A percentile compares a stretch with the other conserved stretches of the same genome.
These are phyloP conservation scores for Drosophila siamana DNA, from an alignment of 2,888 invertebrate genomes.

Conservation along the genomic window DNA sequence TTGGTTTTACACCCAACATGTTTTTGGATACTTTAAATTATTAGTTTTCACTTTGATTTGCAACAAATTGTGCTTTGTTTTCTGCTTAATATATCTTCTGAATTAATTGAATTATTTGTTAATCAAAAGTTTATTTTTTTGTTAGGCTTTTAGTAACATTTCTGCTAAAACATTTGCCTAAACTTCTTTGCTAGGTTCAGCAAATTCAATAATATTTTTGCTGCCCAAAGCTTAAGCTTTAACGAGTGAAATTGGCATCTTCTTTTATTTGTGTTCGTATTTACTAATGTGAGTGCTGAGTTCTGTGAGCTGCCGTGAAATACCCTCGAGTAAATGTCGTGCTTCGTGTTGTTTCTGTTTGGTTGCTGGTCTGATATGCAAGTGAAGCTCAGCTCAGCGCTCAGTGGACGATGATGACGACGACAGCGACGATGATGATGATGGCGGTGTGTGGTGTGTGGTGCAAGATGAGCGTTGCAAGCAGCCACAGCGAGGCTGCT, in stretches of 20 bases:
- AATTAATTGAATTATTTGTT: too few species aligned
- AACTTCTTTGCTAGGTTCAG: too few species aligned
- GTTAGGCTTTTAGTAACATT: too few species aligned
- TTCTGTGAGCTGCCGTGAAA: neutral
- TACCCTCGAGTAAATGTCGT: slow-evolving; percentile 22
- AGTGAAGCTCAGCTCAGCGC: neutral
- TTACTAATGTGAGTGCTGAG: neutral
- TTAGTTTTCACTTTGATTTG: too few species aligned
- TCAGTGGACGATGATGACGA: neutral
- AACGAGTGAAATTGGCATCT: neutral
- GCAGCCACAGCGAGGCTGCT: neutral
- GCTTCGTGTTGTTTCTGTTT: neutral
- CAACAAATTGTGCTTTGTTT: too few species aligned
- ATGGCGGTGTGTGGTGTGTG: neutral
- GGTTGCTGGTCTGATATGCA: slow-evolving; percentile 13
- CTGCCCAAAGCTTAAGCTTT: too few species aligned
- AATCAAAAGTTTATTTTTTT: too few species aligned
- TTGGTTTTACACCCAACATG: too few species aligned
- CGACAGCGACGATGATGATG: neutral
- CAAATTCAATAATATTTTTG: too few species aligned
- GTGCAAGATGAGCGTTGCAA: slow-evolving; percentile 5
- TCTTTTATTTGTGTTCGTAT: neutral
- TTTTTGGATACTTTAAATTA: too few species aligned
- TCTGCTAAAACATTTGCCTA: too few species aligned
- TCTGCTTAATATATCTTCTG: too few species aligned